These are phyloP conservation scores for Arizona elegans DNA, from an alignment of 2,113 vertebrate species.

Conservation along the genomic window DNA sequence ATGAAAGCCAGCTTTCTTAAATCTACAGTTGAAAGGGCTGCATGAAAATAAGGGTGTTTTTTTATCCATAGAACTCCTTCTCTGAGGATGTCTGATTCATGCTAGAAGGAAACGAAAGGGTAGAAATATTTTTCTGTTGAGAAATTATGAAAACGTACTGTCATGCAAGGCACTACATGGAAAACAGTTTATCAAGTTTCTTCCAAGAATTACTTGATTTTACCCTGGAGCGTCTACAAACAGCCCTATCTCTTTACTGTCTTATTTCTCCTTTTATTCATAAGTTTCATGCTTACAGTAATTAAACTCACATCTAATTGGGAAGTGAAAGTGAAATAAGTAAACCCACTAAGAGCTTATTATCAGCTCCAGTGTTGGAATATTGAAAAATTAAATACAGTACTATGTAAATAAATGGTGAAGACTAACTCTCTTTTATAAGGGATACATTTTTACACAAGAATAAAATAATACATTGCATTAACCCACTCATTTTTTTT, in stretches of 20 bases:
- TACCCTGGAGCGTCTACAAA: slow-evolving; percentile 4
- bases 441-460: background rate
- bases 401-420: background rate
- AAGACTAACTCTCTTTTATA: background rate
- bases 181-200: background rate
- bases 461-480: background rate
- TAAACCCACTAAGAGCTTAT: background rate
- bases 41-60: background rate
- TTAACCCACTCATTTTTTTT: background rate
- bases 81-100: background rate
- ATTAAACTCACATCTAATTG: background rate
- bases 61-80: no score
- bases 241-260: background rate
- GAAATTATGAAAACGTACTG: background rate
- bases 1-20: background rate
- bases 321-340: background rate
- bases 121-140: background rate
- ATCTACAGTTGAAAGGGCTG: background rate
- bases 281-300: background rate
- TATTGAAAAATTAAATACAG: background rate
- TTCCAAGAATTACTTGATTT: background rate
- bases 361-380: background rate
- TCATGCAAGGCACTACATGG: background rate
- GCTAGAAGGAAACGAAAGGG: background rate
- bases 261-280: background rate